Conservation (phyloP, 2,113 vertebrate species). For the Mellivora capensis region DNA sequence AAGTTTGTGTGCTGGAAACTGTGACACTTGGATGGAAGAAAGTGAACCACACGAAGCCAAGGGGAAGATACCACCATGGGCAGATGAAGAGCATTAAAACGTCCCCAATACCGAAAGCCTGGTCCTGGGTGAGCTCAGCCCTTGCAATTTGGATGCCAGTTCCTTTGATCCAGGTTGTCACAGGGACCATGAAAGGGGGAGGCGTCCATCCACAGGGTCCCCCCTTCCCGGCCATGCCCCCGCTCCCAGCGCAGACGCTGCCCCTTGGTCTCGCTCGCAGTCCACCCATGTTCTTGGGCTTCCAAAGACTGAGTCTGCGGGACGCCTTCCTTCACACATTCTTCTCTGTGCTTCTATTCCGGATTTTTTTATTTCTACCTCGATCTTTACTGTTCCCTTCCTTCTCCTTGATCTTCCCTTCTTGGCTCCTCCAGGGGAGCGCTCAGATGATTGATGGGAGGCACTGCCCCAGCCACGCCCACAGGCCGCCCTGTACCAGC, state of each 20-base stretch:
- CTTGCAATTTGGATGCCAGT: background rate
- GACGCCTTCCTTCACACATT: background rate
- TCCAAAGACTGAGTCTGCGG: background rate
- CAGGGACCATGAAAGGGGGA: too few species aligned
- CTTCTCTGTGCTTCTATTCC: background rate
- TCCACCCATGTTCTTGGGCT: too few species aligned
- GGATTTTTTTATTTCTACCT: background rate
- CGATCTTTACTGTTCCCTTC: too few species aligned
- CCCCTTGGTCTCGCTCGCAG: background rate
- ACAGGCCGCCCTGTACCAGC: background rate
- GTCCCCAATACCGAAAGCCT: too few species aligned
- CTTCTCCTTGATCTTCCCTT: too few species aligned
- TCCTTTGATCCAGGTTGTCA: background rate
- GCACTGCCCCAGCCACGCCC: too few species aligned
- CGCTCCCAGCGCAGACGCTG: background rate
- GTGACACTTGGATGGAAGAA: too few species aligned
- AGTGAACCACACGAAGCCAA: too few species aligned
- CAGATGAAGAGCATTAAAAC: too few species aligned
- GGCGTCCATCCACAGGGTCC: background rate
- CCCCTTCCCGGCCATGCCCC: background rate
- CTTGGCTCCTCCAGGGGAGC: background rate
- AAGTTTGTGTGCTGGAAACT: too few species aligned
- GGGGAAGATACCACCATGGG: too few species aligned
- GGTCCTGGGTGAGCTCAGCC: background rate
- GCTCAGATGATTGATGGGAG: background rate